phyloP scores from a whole-genome alignment of 2,888 invertebrate genomes.

The Colletes collaris region DNA sequence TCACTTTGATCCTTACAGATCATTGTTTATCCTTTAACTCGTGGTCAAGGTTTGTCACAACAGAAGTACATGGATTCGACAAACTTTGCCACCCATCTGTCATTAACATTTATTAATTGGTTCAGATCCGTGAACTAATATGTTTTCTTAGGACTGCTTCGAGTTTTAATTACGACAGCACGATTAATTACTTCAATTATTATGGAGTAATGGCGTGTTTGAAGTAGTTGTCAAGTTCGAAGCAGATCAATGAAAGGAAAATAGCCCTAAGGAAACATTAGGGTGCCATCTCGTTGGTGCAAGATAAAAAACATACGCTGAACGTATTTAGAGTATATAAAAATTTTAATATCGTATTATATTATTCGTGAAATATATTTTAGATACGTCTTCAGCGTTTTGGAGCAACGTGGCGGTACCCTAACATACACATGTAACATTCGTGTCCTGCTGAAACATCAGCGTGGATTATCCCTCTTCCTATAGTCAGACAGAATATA shows the following conservation, averaged over 20 bases:
- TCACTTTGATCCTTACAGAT: not conserved
- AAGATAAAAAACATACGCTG: no score
- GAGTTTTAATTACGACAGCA: not conserved
- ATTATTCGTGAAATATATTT: no score
- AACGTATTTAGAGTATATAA: no score
- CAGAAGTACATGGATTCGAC: not conserved
- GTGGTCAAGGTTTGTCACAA: conserved; percentile 9
- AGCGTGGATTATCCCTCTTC: not conserved
- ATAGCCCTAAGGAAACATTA: not conserved
- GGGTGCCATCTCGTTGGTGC: no score
- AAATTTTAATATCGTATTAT: no score
- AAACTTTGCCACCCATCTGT: not conserved
- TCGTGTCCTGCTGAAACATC: not conserved
- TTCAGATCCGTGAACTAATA: not conserved
- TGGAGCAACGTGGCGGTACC: no score
- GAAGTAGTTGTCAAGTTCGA: not conserved
- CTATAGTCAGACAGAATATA: not conserved
- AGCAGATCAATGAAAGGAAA: not conserved
- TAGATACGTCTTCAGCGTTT: no score
- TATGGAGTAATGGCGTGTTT: no score
- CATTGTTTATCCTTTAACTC: not conserved
- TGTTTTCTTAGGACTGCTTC: not conserved
- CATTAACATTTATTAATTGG: not conserved
- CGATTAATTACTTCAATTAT: not conserved
- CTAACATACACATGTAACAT: conserved; percentile 1